Percentiles rank a stretch among this genome's conserved stretches.
Evolutionary conservation across 2,888 invertebrate genomes (phyloP).

Genomic region (Bombylius discolor): DNA sequence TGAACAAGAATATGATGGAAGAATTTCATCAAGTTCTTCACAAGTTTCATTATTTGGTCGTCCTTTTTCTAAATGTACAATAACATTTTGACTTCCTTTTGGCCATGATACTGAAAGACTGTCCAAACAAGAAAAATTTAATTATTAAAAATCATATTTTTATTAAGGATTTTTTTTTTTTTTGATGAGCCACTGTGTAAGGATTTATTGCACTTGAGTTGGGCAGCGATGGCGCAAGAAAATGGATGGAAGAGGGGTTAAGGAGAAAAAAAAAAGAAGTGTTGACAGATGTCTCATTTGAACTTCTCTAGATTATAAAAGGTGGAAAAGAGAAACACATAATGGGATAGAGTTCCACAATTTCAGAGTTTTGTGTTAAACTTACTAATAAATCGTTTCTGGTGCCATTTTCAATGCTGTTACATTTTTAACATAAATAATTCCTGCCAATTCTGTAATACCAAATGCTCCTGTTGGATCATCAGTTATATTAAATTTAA

Average conservation of each 20-base stretch:
- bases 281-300: too few relatives aligned
- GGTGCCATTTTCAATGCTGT: conserved; percentile 34
- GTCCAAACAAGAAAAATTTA: background rate
- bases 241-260: too few relatives aligned
- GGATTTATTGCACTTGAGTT: too few relatives aligned
- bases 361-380: background rate
- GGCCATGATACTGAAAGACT: conserved; percentile 29
- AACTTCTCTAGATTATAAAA: too few relatives aligned
- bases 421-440: conserved; percentile 42
- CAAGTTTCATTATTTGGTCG: conserved; percentile 27
- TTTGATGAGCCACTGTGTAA: too few relatives aligned
- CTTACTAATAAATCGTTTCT: conserved; percentile 34
- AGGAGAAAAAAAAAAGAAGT: too few relatives aligned
- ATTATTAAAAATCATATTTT: background rate
- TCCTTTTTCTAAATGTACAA: conserved; percentile 27
- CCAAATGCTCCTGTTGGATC: conserved; percentile 38
- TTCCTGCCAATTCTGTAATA: conserved; percentile 43
- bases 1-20: conserved; percentile 41
- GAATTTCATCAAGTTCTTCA: conserved; percentile 25
- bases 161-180: too few relatives aligned
- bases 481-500: conserved; percentile 25
- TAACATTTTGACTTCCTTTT: conserved; percentile 20
- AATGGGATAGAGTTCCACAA: too few relatives aligned
- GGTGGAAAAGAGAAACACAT: too few relatives aligned
- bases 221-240: too few relatives aligned